phyloP scores from a whole-genome alignment of 2,113 vertebrate species.

The Azemiops feae region DNA sequence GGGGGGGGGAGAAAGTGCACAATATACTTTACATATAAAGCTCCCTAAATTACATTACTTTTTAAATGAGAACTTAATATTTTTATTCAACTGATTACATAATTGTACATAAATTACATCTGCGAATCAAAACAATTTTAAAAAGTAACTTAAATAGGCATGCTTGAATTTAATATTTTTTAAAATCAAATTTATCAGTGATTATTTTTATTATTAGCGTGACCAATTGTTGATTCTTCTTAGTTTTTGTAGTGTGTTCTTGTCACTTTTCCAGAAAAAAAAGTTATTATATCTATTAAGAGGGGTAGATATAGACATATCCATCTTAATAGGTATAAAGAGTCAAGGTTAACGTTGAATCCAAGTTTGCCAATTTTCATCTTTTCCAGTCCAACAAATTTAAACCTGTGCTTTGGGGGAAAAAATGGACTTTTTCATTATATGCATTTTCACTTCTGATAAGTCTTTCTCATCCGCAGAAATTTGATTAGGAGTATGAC shows the following conservation, averaged over 20 bases:
- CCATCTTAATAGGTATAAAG: no score
- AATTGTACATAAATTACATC: background rate
- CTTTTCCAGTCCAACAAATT: background rate
- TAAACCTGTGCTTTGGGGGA: background rate
- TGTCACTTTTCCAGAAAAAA: background rate
- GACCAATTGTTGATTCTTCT: background rate
- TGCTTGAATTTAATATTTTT: background rate
- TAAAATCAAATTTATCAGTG: background rate
- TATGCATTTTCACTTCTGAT: background rate
- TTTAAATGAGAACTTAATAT: background rate
- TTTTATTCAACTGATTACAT: background rate
- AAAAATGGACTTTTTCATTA: background rate
- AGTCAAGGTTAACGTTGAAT: background rate
- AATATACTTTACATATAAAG: background rate
- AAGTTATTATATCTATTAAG: background rate
- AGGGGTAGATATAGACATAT: background rate
- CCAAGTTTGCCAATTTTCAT: background rate
- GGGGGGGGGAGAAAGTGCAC: background rate
- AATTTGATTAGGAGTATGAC: background rate
- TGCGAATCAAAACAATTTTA: background rate
- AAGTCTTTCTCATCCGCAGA: background rate
- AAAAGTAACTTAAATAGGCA: background rate
- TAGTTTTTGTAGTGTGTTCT: background rate
- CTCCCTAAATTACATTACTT: background rate
- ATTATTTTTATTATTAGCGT: background rate